These are phyloP conservation scores for Stigmatopora nigra DNA, from an alignment of 2,113 vertebrate species.

Conservation along the genomic window DNA sequence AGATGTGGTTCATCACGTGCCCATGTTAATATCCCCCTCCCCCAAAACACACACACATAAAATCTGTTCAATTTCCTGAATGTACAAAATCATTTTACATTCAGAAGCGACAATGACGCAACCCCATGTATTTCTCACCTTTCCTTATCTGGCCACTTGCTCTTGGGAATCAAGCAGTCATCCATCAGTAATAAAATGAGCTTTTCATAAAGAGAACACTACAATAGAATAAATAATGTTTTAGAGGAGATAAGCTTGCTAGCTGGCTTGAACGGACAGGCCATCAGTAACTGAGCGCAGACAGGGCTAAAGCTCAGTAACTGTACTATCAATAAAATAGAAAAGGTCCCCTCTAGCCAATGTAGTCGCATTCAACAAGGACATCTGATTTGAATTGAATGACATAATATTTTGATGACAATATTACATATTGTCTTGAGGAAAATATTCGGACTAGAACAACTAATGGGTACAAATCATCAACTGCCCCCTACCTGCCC, in stretches of 20 bases:
- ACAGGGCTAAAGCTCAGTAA: constrained; percentile 24
- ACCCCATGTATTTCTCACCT: constrained; percentile 15
- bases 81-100: constrained; percentile 59
- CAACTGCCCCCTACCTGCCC: no score
- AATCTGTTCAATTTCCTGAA: constrained; percentile 47
- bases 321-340: constrained; percentile 21
- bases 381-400: constrained; percentile 20
- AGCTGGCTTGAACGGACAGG: constrained; percentile 29
- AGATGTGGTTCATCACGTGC: constrained; percentile 34
- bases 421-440: constrained; percentile 13
- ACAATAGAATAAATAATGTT: constrained; percentile 49
- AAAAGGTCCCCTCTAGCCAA: constrained; percentile 11
- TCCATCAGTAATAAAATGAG: constrained; percentile 51
- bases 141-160: constrained; percentile 48
- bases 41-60: constrained; percentile 3
- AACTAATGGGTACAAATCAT: no score
- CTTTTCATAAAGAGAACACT: constrained; percentile 59
- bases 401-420: constrained; percentile 22
- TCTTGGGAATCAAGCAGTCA: constrained; percentile 42
- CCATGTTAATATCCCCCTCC: constrained; percentile 5
- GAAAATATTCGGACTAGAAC: no score
- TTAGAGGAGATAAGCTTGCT: constrained; percentile 42
- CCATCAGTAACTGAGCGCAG: constrained; percentile 30
- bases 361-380: constrained; percentile 13
- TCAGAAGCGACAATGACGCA: constrained; percentile 50